Base-by-base conservation (phyloP, 2,888 invertebrate species). In the Amphiduros pacificus region DNA sequence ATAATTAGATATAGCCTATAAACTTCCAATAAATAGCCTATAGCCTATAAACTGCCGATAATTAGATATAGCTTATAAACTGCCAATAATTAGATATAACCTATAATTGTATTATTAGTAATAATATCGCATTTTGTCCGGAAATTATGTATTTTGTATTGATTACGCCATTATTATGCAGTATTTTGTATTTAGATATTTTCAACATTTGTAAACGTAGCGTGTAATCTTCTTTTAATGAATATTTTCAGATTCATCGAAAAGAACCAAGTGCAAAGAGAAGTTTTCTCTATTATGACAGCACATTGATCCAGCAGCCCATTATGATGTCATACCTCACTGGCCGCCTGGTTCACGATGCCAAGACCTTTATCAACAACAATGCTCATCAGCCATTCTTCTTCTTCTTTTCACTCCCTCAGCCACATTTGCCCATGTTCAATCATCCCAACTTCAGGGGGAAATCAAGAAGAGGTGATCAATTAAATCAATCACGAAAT, bases 381-480 rank as follows among this genome's bases (percentile, higher is more conserved):
- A 53, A 50, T 2, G 27, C 22, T n/a, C 22, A 32, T 3, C 44
- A 65, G 20, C 14, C 32, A 24, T 63, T 61, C 1, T 67, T 67
- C 48, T 67, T 67, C 60, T 53, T 67, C n/a, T 61, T 56, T 40
- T 52, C 67, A 14, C 32, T 66, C 1, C 61, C 65, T 4, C 67
- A 67, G 29, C 31, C 55, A 14, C 67, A 67, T 53, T 59, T 61
- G 1, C 65, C 67, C 27, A 67, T 67, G 67, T 61, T 63, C 52
- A 63, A 61, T 31, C 40, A 40, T 4, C 22, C 36, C 2, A 28
- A 40, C 9, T 66, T 67, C 52, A 60, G 48, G 17, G 52, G 52
- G 1, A 60, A 24, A 27, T 67, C 67, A 2, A 57, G 36, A 29
- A 29, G 65, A 60, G 67, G 67, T 67, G 58, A 41, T n/a, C n/a